Conservation (phyloP, 1,140 invertebrate species). For the Aphelinus certus region DNA sequence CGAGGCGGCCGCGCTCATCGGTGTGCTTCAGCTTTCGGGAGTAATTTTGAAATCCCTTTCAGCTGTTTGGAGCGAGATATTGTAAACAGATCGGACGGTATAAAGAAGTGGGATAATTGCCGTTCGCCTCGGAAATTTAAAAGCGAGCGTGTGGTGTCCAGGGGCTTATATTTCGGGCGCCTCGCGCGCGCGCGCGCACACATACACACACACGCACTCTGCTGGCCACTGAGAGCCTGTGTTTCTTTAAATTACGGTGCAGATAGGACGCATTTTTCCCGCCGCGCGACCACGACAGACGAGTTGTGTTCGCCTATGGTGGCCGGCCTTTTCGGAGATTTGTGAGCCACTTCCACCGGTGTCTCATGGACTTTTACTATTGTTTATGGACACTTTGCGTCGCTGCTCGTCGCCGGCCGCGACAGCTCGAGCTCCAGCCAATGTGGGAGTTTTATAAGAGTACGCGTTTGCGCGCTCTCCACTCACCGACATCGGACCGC, state of each 20-base stretch:
- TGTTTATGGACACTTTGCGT: constrained; percentile 8
- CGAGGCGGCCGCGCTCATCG: not conserved
- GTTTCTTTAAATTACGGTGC: constrained; percentile 16
- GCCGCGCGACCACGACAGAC: not conserved
- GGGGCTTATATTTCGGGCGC: too few species aligned
- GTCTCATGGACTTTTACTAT: constrained; percentile 25
- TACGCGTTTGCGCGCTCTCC: too few species aligned
- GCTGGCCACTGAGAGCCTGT: not conserved
- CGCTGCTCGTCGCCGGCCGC: too few species aligned
- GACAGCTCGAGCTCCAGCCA: not conserved
- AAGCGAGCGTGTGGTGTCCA: not conserved
- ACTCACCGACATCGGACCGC: not conserved
- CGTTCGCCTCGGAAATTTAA: constrained; percentile 10
- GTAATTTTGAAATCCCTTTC: constrained; percentile 18
- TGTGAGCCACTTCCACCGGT: constrained; percentile 10
- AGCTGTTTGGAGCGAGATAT: constrained; percentile 3
- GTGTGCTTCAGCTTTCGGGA: not conserved
- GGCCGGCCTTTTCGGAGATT: constrained; percentile 17
- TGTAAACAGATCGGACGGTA: constrained; percentile 7
- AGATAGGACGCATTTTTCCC: constrained; percentile 20
- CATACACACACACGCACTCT: too few species aligned
- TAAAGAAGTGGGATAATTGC: constrained; percentile 29
- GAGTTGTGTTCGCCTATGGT: constrained; percentile 4
- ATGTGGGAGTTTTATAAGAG: not conserved
- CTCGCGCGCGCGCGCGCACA: not conserved